A percentile compares a stretch with the other conserved stretches of the same genome.
phyloP scores from a whole-genome alignment of 2,888 invertebrate species.

The Eristalis arbustorum region DNA sequence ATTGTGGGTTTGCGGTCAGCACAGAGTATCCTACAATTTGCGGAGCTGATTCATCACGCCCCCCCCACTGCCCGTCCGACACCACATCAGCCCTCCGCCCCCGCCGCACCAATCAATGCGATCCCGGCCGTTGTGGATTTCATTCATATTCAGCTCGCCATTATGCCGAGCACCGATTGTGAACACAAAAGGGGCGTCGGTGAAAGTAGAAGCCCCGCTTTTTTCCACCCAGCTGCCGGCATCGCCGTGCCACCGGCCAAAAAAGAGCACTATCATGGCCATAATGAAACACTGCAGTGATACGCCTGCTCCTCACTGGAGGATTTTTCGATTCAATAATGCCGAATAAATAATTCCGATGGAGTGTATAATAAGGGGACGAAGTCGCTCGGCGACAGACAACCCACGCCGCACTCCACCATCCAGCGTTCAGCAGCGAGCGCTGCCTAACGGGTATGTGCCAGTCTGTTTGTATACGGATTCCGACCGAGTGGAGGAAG shows the following conservation, averaged over 20 bases:
- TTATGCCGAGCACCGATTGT: not conserved
- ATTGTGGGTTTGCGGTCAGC: slow-evolving; percentile 49
- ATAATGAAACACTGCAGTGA: slow-evolving; percentile 61
- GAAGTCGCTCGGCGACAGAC: slow-evolving; percentile 39
- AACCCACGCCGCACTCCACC: slow-evolving; percentile 4
- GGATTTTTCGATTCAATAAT: slow-evolving; percentile 44
- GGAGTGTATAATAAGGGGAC: slow-evolving; percentile 56
- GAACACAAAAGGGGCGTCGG: slow-evolving; percentile 12
- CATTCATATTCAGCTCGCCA: slow-evolving; percentile 29
- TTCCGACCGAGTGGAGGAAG: slow-evolving; percentile 14
- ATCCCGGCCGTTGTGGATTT: slow-evolving; percentile 20
- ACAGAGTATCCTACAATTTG: slow-evolving; percentile 28
- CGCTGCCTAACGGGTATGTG: not conserved
- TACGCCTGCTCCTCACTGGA: slow-evolving; percentile 6
- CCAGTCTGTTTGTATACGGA: slow-evolving; percentile 12
- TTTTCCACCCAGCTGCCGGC: not conserved
- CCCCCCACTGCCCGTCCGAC: not conserved
- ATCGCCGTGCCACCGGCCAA: not conserved
- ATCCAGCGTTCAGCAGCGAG: not conserved
- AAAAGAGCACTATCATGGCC: slow-evolving; percentile 55
- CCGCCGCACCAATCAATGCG: not conserved
- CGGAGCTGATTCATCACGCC: slow-evolving; percentile 26
- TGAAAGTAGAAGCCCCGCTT: not conserved
- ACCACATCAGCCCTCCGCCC: not conserved
- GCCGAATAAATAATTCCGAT: slow-evolving; percentile 60